Evolutionary conservation across 2,888 invertebrate species (phyloP), one percentile per base, ranked within the genome.

Genomic region (Bombylius major): DNA sequence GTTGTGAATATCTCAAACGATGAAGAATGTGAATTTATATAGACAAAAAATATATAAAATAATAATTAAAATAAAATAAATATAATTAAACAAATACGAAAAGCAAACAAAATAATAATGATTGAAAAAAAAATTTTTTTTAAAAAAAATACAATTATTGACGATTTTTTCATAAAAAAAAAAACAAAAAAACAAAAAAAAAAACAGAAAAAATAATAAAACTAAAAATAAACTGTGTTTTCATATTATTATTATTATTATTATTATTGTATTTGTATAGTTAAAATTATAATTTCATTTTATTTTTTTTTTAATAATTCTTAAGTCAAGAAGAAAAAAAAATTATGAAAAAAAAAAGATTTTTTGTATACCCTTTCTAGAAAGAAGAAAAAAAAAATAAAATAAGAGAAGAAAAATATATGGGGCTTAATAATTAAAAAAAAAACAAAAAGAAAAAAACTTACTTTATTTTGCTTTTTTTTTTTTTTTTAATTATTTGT

Each of bases 151-250:
- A 36, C 39, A 5, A 42, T 11, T 11, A 8, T 11, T 11, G 11
- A 42, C 8, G 11, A 42, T 11, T 42, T 39, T 9, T 42, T 42
- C 8, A 42, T 42, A 11, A 42, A 11, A 42, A 42, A 4, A 11
- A 39, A 9, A 39, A 39, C 4, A 11, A 39, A 39, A 39, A 55
- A 55, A 14, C 33, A 50, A 13, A 45, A 33, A 47, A n/a, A 47
- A n/a, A 42, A 42, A 11, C 4, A n/a, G 5, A 36, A 50, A 44
- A 45, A 49, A 14, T 33, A 45, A 33, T 44, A 12, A 55, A 62
- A 61, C 69, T 62, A 66, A 69, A 69, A 70, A 69, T 65, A 69
- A 69, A 70, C 69, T 70, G 69, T 69, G 66, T 69, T 67, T 66
- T 59, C 68, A 68, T 66, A 63, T 63, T 62, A 64, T 64, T 65